These are phyloP conservation scores for Siphamia tubifer DNA, from an alignment of 2,113 vertebrate genomes.

Conservation along the genomic window DNA sequence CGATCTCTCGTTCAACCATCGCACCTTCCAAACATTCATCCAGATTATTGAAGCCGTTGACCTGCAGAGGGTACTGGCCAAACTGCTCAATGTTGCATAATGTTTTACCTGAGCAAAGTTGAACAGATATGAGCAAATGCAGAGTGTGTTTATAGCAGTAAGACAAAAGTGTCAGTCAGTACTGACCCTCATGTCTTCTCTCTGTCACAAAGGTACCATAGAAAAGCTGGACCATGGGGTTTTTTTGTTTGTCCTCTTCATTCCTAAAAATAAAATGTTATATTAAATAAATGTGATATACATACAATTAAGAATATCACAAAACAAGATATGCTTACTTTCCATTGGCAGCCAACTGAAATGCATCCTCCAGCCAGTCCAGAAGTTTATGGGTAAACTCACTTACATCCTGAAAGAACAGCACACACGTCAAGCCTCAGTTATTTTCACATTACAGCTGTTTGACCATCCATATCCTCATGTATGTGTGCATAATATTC, in stretches of 20 bases:
- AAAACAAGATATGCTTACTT: conserved; percentile 77
- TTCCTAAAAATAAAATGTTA: conserved; percentile 65
- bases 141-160: background rate
- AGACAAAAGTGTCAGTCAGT: background rate
- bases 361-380: conserved; percentile 96
- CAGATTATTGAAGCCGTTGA: conserved; percentile 93
- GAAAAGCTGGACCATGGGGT: conserved; percentile 98
- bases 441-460: too few relatives aligned
- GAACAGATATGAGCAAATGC: background rate
- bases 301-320: background rate
- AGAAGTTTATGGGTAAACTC: conserved; percentile 98
- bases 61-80: conserved; percentile 96
- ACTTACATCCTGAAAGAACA: conserved; percentile 90
- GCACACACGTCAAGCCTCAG: background rate
- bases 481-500: too few relatives aligned
- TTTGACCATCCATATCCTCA: too few relatives aligned
- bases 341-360: conserved; percentile 90
- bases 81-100: conserved; percentile 94
- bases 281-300: background rate
- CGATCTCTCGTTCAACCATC: conserved; percentile 93
- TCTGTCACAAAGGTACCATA: conserved; percentile 95
- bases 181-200: conserved; percentile 87
- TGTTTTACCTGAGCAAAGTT: conserved; percentile 80
- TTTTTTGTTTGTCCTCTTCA: conserved; percentile 86
- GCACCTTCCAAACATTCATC: conserved; percentile 94